These are phyloP conservation scores for Neoascia interrupta DNA, from an alignment of 2,888 invertebrate genomes.

Conservation along the genomic window DNA sequence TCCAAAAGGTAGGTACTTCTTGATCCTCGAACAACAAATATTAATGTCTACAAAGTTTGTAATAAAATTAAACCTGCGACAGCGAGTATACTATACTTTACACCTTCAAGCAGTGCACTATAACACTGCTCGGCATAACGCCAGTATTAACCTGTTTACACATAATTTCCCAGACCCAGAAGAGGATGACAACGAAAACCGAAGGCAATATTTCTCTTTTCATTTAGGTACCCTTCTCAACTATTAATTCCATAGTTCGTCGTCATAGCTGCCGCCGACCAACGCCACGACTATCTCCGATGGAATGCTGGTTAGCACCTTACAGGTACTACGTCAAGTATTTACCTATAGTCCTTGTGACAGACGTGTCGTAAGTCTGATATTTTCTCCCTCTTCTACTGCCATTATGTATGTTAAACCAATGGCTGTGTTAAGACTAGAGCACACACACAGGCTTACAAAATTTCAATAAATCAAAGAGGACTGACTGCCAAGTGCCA, in stretches of 20 bases:
- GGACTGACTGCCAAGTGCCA: conserved; percentile 55
- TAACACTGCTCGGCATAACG: too few relatives aligned
- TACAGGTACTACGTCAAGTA: conserved; percentile 50
- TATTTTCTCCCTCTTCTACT: too few relatives aligned
- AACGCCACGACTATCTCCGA: background rate
- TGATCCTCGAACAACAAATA: conserved; percentile 36
- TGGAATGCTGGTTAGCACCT: too few relatives aligned
- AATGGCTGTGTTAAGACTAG: conserved; percentile 6
- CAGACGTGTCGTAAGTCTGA: conserved; percentile 49
- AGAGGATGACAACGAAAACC: conserved; percentile 48
- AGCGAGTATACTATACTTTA: too few relatives aligned
- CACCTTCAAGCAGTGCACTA: conserved; percentile 53
- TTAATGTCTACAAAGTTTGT: conserved; percentile 42
- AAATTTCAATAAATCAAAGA: conserved; percentile 57
- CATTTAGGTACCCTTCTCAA: conserved; percentile 51
- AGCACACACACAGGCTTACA: conserved; percentile 7
- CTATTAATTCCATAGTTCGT: conserved; percentile 58
- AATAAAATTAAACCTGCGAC: conserved; percentile 55
- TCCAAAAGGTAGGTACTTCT: conserved; percentile 19
- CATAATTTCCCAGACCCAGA: conserved; percentile 44
- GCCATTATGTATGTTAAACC: conserved; percentile 27
- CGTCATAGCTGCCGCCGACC: conserved; percentile 29
- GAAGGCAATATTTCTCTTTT: conserved; percentile 61
- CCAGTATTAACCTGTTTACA: conserved; percentile 59
- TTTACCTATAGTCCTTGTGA: conserved; percentile 27